Evolutionary conservation across 1,140 invertebrate species (phyloP).

Genomic region (Scaptomyza montana): DNA sequence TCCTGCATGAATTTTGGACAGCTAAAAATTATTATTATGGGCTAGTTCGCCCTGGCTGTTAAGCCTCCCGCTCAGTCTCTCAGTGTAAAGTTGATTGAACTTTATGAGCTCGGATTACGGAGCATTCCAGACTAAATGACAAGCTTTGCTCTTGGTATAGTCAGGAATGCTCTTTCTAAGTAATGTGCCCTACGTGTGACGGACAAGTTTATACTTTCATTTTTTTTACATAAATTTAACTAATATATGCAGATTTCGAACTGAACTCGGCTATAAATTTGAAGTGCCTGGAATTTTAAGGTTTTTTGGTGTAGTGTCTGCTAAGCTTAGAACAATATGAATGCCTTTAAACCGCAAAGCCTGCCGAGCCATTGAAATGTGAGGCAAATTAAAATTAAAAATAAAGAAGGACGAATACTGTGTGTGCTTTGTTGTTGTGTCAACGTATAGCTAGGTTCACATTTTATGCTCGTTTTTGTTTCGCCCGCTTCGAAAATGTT

Average conservation of each 20-base stretch:
- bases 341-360: constrained; percentile 12
- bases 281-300: constrained; percentile 38
- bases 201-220: constrained; percentile 77
- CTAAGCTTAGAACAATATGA: neutral
- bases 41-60: constrained; percentile 1
- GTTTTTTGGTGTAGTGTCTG: neutral
- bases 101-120: constrained; percentile 69
- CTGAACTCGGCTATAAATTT: constrained; percentile 64
- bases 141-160: constrained; percentile 4
- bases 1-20: constrained; percentile 43
- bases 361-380: constrained; percentile 52
- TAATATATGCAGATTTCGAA: constrained; percentile 55
- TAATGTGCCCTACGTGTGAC: constrained; percentile 73
- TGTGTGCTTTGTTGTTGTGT: constrained; percentile 10
- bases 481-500: constrained; percentile 53
- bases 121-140: constrained; percentile 37
- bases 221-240: constrained; percentile 61
- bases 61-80: constrained; percentile 27
- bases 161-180: constrained; percentile 27
- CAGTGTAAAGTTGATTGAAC: constrained; percentile 63
- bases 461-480: constrained; percentile 47
- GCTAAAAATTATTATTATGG: constrained; percentile 46
- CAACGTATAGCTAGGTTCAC: constrained; percentile 48
- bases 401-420: neutral
- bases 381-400: constrained; percentile 44